A percentile compares a stretch with the other conserved stretches of the same genome.
These are phyloP conservation scores for Oncorhynchus kisutch DNA, from an alignment of 2,113 vertebrate genomes.

Conservation along the genomic window DNA sequence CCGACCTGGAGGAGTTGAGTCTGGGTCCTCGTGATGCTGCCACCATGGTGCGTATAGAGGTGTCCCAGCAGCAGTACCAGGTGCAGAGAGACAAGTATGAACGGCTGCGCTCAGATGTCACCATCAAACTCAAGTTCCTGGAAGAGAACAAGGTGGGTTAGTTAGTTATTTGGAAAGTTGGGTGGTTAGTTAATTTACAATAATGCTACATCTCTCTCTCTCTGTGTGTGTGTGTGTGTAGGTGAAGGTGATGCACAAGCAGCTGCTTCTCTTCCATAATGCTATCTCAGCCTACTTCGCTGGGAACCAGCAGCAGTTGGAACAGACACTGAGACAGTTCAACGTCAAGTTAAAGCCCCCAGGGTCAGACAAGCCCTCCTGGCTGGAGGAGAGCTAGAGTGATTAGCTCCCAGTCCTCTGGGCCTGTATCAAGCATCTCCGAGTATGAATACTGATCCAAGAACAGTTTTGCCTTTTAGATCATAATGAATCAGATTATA, in stretches of 20 bases:
- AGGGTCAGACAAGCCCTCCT: constrained; percentile 90
- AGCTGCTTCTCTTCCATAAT: constrained; percentile 96
- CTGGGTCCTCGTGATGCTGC: constrained; percentile 86
- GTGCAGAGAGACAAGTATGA: constrained; percentile 93
- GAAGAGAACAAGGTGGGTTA: constrained; percentile 92
- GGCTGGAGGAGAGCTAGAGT: constrained; percentile 94
- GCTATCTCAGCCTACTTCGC: constrained; percentile 97
- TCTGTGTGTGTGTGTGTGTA: constrained; percentile 63
- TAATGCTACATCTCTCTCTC: not conserved
- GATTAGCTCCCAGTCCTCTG: constrained; percentile 31
- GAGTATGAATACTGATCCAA: no score
- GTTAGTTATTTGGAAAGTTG: not conserved
- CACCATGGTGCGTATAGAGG: constrained; percentile 83
- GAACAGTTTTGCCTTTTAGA: no score
- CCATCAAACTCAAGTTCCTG: constrained; percentile 94
- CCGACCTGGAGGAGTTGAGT: constrained; percentile 94
- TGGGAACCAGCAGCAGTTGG: constrained; percentile 96
- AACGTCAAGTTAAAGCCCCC: constrained; percentile 91
- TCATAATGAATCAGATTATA: no score
- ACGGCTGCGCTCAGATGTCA: constrained; percentile 89
- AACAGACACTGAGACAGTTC: constrained; percentile 96
- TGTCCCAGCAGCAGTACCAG: constrained; percentile 88
- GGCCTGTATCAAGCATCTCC: no score
- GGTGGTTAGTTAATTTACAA: not conserved
- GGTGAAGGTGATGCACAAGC: constrained; percentile 99